Evolutionary conservation across 2,113 vertebrate genomes (phyloP).

Genomic region (Neomonachus schauinslandi): DNA sequence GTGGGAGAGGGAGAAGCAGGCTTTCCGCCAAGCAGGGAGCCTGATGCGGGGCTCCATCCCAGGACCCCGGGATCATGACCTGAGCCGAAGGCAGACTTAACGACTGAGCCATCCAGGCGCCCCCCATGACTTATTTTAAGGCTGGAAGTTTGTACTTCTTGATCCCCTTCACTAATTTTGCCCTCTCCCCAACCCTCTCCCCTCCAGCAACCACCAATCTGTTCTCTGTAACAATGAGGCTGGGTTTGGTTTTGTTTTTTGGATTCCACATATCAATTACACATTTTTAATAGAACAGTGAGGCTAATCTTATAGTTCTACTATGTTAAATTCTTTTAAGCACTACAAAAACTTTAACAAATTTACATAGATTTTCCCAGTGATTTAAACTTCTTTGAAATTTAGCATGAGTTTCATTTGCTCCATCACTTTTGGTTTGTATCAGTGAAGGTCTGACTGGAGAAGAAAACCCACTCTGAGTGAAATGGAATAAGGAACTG

Average conservation of each 20-base stretch:
- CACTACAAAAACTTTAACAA: background rate
- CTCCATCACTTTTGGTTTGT: background rate
- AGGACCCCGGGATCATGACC: too few relatives aligned
- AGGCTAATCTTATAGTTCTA: background rate
- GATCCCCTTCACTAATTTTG: background rate
- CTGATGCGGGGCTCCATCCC: too few relatives aligned
- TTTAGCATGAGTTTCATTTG: background rate
- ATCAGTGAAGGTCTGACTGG: background rate
- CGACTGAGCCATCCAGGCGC: too few relatives aligned
- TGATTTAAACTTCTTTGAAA: background rate
- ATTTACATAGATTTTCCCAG: background rate
- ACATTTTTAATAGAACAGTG: background rate
- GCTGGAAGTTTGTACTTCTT: background rate
- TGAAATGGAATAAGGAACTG: background rate
- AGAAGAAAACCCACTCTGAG: background rate
- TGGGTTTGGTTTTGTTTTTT: background rate
- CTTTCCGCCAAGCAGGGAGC: too few relatives aligned
- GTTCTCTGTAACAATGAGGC: background rate
- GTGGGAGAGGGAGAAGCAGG: too few relatives aligned
- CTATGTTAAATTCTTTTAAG: background rate
- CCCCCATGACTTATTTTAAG: background rate
- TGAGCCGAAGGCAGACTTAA: too few relatives aligned
- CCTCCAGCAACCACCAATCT: background rate
- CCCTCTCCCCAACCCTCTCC: background rate
- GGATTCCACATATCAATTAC: background rate